Percentiles rank a stretch among this genome's conserved stretches.
Conservation (phyloP, 2,888 invertebrate species). For the Chorisops tibialis region DNA sequence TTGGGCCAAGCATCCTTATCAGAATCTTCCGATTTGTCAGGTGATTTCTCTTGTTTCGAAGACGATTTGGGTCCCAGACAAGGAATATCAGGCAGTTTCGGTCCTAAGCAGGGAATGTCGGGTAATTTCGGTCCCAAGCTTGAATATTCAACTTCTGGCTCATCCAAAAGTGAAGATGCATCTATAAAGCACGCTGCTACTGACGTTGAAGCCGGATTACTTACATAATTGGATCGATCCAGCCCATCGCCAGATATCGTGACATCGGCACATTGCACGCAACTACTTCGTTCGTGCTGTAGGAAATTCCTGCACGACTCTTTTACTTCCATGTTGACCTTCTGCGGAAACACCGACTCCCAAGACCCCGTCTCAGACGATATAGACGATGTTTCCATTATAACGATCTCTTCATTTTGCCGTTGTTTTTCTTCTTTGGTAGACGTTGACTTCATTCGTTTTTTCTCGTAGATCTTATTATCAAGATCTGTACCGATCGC, state of each 20-base stretch:
- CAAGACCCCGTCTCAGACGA: conserved; percentile 65
- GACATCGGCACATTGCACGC: conserved; percentile 18
- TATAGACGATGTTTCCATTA: conserved; percentile 61
- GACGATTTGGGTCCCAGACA: conserved; percentile 2
- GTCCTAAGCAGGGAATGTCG: conserved; percentile 15
- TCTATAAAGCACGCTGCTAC: conserved; percentile 69
- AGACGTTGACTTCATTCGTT: conserved; percentile 34
- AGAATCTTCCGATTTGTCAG: background rate
- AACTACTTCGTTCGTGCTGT: conserved; percentile 48
- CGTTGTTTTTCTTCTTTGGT: conserved; percentile 61
- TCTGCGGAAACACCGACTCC: conserved; percentile 60
- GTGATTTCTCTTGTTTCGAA: background rate
- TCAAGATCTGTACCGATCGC: conserved; percentile 34
- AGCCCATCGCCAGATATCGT: background rate
- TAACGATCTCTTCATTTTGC: conserved; percentile 62
- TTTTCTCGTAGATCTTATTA: conserved; percentile 33
- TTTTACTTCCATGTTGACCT: conserved; percentile 47
- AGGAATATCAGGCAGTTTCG: conserved; percentile 22
- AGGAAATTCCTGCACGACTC: conserved; percentile 54
- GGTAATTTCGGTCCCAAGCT: conserved; percentile 34
- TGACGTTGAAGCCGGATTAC: conserved; percentile 31
- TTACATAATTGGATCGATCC: background rate
- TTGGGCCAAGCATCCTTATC: conserved; percentile 25
- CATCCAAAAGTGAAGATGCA: conserved; percentile 71
- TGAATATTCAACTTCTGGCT: conserved; percentile 55